Evolutionary conservation across 2,888 invertebrate genomes (phyloP).

Genomic region (Physocephala rufipes): DNA sequence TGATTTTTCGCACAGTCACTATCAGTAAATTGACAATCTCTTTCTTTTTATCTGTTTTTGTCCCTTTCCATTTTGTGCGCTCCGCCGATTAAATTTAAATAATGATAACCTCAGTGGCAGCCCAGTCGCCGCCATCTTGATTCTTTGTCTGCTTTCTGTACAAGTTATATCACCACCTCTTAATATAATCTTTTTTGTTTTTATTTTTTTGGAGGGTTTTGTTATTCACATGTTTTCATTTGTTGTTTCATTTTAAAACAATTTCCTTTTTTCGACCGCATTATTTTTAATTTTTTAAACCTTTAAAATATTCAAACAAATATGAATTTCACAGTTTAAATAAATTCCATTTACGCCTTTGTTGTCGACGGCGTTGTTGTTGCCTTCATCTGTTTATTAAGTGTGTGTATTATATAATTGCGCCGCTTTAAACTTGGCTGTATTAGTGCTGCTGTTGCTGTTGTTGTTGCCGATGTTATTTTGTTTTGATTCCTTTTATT

Average conservation of each 20-base stretch:
- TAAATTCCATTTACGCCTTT: no score
- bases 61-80: background rate
- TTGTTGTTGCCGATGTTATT: background rate
- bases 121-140: background rate
- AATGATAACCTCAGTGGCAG: background rate
- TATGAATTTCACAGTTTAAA: slow-evolving; percentile 1
- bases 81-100: slow-evolving; percentile 2
- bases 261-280: background rate
- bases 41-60: background rate
- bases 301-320: background rate
- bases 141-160: background rate
- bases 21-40: slow-evolving; percentile 39
- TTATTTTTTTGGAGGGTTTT: background rate
- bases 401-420: background rate
- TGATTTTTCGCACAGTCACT: slow-evolving; percentile 46
- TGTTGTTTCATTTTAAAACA: background rate
- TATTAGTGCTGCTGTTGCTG: background rate
- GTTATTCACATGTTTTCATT: background rate
- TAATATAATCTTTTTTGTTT: no score
- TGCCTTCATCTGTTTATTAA: no score
- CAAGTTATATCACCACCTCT: no score
- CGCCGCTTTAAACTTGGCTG: background rate
- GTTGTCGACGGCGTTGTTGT: background rate
- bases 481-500: background rate
- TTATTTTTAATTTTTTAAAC: background rate